These are phyloP conservation scores for Caenorhabditis zanzibari DNA, from an alignment of 2,888 invertebrate genomes.

Conservation along the genomic window DNA sequence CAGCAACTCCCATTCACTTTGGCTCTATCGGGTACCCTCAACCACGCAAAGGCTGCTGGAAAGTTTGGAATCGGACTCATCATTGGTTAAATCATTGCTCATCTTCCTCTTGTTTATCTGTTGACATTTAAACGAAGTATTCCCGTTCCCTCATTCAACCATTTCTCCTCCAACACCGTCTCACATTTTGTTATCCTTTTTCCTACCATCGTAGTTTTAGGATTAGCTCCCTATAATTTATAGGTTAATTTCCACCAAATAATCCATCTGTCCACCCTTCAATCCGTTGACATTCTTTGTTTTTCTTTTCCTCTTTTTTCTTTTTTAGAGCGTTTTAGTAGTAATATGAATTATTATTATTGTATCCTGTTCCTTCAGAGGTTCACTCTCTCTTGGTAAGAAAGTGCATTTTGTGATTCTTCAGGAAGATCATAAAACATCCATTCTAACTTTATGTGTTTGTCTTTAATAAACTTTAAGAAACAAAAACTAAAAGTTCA, in stretches of 20 bases:
- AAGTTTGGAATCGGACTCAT: conserved; percentile 95
- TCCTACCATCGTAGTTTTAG: conserved; percentile 34
- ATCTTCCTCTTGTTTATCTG: conserved; percentile 50
- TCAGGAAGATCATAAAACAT: conserved; percentile 24
- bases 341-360: conserved; percentile 59
- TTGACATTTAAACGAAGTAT: conserved; percentile 59
- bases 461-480: conserved; percentile 42
- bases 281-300: conserved; percentile 47
- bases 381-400: conserved; percentile 5
- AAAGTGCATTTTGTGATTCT: conserved; percentile 41
- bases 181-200: conserved; percentile 44
- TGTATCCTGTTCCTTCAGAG: conserved; percentile 23
- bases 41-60: conserved; percentile 91
- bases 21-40: conserved; percentile 93
- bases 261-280: conserved; percentile 12
- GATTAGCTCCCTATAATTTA: conserved; percentile 55
- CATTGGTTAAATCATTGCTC: conserved; percentile 87
- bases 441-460: conserved; percentile 28
- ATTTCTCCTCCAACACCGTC: conserved; percentile 7
- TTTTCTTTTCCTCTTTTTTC: conserved; percentile 4
- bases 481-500: conserved; percentile 6
- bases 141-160: conserved; percentile 31
- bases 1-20: conserved; percentile 94
- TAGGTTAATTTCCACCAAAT: conserved; percentile 44
- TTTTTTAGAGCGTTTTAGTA: conserved; percentile 52